phyloP scores from a whole-genome alignment of 1,140 invertebrate genomes.

The Hyles euphorbiae region DNA sequence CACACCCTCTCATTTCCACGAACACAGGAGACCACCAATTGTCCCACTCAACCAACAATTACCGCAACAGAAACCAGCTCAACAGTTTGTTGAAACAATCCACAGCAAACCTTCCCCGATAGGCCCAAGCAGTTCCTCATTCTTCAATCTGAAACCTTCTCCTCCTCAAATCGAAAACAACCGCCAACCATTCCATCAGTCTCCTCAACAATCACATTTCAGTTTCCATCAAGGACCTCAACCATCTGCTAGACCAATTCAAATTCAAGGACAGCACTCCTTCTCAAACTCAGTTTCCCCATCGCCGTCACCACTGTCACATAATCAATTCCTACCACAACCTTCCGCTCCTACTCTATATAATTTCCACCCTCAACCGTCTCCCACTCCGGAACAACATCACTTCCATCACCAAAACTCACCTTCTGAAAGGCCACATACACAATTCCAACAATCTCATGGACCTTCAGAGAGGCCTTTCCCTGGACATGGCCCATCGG shows the following conservation, averaged over 20 bases:
- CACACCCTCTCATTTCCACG: conserved; percentile 46
- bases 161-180: conserved; percentile 67
- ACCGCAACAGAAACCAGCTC: conserved; percentile 54
- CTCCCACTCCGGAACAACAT: conserved; percentile 44
- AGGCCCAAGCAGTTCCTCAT: conserved; percentile 50
- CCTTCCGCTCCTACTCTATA: conserved; percentile 61
- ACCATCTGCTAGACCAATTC: conserved; percentile 39
- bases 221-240: conserved; percentile 62
- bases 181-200: conserved; percentile 58
- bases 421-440: conserved; percentile 13
- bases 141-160: conserved; percentile 71
- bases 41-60: conserved; percentile 55
- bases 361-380: conserved; percentile 58
- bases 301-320: conserved; percentile 53
- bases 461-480: conserved; percentile 43
- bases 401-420: conserved; percentile 30
- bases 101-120: conserved; percentile 48
- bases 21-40: conserved; percentile 45
- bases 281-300: conserved; percentile 40
- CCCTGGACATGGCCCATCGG: conserved; percentile 35
- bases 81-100: conserved; percentile 51
- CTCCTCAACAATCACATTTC: conserved; percentile 61
- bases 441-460: conserved; percentile 33
- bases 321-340: conserved; percentile 59
- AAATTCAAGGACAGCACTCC: conserved; percentile 21